A percentile compares a stretch with the other conserved stretches of the same genome.
Conservation (phyloP, 2,797 vertebrate species). For the Lerista edwardsae region DNA sequence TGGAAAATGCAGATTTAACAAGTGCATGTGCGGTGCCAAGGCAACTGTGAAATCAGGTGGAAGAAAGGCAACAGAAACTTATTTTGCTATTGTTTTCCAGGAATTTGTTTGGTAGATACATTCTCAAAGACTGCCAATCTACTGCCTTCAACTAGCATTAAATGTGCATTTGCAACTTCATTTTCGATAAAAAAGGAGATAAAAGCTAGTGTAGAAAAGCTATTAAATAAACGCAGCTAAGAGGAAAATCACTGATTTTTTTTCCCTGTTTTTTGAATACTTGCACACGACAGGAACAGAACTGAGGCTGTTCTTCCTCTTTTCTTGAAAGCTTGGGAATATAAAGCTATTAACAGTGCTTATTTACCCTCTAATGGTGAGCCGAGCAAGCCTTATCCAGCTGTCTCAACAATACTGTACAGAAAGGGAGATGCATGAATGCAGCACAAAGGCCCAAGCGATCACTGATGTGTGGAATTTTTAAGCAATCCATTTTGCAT, state of each 20-base stretch:
- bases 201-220: slow-evolving; percentile 10
- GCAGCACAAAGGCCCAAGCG: slow-evolving; percentile 25
- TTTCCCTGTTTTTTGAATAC: neutral
- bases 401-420: neutral
- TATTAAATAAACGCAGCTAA: slow-evolving; percentile 32
- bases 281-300: neutral
- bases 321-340: neutral
- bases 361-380: slow-evolving; percentile 19
- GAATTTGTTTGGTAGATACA: slow-evolving; percentile 10
- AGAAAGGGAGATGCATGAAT: slow-evolving; percentile 48
- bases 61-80: neutral
- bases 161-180: slow-evolving; percentile 15
- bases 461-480: slow-evolving; percentile 52
- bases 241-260: neutral
- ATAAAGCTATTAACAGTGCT: neutral
- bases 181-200: neutral
- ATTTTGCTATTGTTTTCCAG: slow-evolving; percentile 15
- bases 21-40: neutral
- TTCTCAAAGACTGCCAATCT: slow-evolving; percentile 10
- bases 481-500: slow-evolving; percentile 65
- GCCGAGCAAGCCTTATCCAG: neutral
- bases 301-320: neutral
- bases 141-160: slow-evolving; percentile 17
- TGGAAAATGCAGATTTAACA: neutral
- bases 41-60: neutral